Evolutionary conservation across 2,797 vertebrate genomes (phyloP).

Genomic region (Psittacula echo): DNA sequence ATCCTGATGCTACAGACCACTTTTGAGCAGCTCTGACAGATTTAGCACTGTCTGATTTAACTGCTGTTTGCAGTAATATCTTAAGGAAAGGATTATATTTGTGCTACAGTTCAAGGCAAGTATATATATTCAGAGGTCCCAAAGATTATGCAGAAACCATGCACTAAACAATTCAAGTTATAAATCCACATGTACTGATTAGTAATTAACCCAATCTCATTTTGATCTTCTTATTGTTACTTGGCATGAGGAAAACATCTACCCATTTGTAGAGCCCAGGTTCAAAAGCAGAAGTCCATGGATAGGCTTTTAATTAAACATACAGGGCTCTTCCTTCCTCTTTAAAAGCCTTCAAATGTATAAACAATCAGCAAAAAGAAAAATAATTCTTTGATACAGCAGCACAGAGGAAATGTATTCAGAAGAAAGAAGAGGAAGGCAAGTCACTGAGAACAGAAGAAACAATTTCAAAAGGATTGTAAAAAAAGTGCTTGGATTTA

Average conservation of each 20-base stretch:
- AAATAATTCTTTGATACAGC: slow-evolving; percentile 40
- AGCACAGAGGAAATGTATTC: slow-evolving; percentile 54
- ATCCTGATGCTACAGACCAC: neutral
- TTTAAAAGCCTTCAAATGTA: slow-evolving; percentile 50
- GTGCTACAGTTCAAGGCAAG: neutral
- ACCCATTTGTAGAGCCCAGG: neutral
- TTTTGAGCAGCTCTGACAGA: neutral
- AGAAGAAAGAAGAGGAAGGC: slow-evolving; percentile 37
- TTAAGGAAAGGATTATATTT: neutral
- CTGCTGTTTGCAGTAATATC: neutral
- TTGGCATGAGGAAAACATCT: slow-evolving; percentile 18
- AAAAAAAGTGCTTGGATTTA: neutral
- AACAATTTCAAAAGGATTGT: slow-evolving; percentile 39
- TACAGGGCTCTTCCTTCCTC: slow-evolving; percentile 12
- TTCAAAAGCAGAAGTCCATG: slow-evolving; percentile 8
- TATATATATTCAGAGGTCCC: neutral
- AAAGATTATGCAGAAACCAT: neutral
- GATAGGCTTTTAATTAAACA: neutral
- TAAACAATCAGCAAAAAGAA: slow-evolving; percentile 57
- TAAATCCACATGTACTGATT: neutral
- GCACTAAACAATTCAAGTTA: neutral
- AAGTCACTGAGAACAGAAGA: slow-evolving; percentile 41
- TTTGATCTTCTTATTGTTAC: neutral
- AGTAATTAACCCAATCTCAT: slow-evolving; percentile 21
- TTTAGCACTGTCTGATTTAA: neutral